Conservation (phyloP, 2,888 invertebrate species). For the Dendrolimus houi region DNA sequence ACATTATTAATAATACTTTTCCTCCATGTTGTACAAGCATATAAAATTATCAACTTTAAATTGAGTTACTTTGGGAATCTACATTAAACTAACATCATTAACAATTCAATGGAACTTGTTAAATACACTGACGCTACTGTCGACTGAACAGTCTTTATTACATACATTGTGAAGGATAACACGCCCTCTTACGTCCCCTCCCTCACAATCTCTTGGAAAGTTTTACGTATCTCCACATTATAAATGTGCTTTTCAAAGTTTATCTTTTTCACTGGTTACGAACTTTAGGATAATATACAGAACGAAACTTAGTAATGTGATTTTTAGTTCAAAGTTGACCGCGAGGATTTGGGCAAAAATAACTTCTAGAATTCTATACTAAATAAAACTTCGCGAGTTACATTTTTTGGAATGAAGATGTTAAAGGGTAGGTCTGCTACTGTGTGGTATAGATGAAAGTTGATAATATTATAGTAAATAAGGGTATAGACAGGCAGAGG, state of each 20-base stretch:
- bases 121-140: background rate
- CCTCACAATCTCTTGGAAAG: constrained; percentile 1
- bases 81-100: too few species aligned
- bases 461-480: background rate
- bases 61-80: too few species aligned
- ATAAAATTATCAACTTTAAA: too few species aligned
- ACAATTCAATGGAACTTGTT: background rate
- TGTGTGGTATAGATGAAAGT: background rate
- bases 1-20: too few species aligned
- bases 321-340: background rate
- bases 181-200: too few species aligned
- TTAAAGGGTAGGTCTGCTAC: background rate
- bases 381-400: background rate
- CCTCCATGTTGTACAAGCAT: too few species aligned
- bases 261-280: background rate
- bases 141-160: background rate
- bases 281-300: background rate
- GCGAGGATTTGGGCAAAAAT: background rate
- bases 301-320: background rate
- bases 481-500: background rate
- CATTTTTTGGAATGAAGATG: background rate
- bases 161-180: background rate
- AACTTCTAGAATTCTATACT: background rate
- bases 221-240: background rate
- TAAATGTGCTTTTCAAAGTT: background rate